Evolutionary conservation across 2,888 invertebrate genomes (phyloP).

Genomic region (Linyphia triangularis): DNA sequence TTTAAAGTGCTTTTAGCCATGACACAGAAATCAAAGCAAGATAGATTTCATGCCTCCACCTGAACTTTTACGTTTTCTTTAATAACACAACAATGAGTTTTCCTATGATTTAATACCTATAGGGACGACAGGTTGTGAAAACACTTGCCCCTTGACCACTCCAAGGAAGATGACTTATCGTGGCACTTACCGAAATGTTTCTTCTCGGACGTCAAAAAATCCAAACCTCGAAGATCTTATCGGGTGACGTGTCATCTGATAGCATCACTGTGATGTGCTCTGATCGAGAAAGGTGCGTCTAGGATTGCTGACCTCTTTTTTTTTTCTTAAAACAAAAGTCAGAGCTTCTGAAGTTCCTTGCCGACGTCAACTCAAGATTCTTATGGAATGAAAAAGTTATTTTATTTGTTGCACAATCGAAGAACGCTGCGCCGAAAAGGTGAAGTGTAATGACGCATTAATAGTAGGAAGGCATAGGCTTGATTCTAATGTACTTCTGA

Average conservation of each 20-base stretch:
- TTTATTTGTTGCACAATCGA: background rate
- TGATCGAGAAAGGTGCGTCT: background rate
- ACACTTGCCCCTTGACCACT: background rate
- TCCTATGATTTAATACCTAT: background rate
- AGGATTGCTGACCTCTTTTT: background rate
- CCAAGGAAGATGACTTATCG: background rate
- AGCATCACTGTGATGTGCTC: background rate
- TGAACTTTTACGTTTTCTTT: background rate
- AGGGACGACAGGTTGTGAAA: background rate
- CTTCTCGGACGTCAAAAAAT: background rate
- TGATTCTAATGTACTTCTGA: too few relatives aligned
- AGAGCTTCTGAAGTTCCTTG: background rate
- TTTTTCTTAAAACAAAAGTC: background rate
- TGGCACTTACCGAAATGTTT: background rate
- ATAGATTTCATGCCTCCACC: too few relatives aligned
- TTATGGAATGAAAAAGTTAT: background rate
- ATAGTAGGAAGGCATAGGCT: too few relatives aligned
- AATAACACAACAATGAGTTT: background rate
- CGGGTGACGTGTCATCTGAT: background rate
- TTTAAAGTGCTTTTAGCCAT: too few relatives aligned
- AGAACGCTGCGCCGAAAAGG: too few relatives aligned
- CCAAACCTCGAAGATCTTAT: background rate
- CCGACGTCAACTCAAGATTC: background rate
- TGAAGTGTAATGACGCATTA: too few relatives aligned
- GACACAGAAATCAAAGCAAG: too few relatives aligned